A percentile compares a stretch with the other conserved stretches of the same genome.
phyloP scores from a whole-genome alignment of 1,140 invertebrate genomes.

The Lucilia sericata region DNA sequence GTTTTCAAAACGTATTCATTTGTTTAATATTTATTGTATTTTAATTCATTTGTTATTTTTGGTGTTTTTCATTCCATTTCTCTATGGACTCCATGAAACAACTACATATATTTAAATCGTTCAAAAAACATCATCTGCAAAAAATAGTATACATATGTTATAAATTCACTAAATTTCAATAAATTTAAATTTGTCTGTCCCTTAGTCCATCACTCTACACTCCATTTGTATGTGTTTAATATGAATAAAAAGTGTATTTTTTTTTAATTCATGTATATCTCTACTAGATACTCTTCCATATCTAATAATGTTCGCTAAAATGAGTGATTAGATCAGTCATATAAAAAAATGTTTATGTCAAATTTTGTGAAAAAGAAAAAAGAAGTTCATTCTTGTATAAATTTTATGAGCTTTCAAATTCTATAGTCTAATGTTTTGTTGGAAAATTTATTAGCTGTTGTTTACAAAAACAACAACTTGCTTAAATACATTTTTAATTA shows the following conservation, averaged over 20 bases:
- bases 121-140: background rate
- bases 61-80: background rate
- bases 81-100: constrained; percentile 10
- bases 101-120: background rate
- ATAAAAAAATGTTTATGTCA: constrained; percentile 17
- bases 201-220: background rate
- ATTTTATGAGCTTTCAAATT: constrained; percentile 20
- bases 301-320: background rate
- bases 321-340: constrained; percentile 17
- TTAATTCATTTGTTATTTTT: background rate
- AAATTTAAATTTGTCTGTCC: background rate
- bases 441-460: background rate
- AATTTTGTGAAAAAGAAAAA: background rate
- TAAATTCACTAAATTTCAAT: background rate
- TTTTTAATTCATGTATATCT: no score
- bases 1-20: background rate
- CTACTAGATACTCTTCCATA: no score
- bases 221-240: background rate
- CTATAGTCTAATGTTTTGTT: background rate
- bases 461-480: no score
- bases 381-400: background rate
- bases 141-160: background rate
- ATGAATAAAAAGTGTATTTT: background rate
- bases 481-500: no score
- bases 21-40: background rate